Evolutionary conservation across 2,113 vertebrate genomes (phyloP).

Genomic region (Tonatia bakeri): DNA sequence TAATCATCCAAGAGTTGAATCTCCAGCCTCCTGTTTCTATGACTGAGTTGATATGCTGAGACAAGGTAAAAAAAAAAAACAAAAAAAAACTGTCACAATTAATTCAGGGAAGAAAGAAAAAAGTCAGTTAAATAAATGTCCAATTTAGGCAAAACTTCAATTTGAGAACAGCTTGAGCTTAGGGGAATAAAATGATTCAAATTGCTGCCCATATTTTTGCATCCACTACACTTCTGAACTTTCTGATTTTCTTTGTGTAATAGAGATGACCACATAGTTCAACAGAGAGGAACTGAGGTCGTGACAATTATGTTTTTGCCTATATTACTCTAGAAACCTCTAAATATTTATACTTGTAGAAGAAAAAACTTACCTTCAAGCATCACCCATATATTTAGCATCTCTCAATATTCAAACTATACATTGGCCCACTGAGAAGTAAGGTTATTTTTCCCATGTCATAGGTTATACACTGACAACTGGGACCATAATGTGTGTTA

Average conservation of each 20-base stretch:
- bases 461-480: not conserved
- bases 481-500: not conserved
- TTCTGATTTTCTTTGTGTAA: not conserved
- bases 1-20: not conserved
- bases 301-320: not conserved
- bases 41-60: not conserved
- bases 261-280: not conserved
- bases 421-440: not conserved
- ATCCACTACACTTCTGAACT: not conserved
- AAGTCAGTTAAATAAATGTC: not conserved
- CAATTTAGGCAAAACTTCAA: conserved; percentile 8
- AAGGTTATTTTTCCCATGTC: not conserved
- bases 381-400: not conserved
- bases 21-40: not conserved
- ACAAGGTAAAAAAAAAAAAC: not conserved
- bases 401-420: not conserved
- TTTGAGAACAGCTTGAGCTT: not conserved
- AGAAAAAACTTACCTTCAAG: not conserved
- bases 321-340: not conserved
- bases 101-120: not conserved
- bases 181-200: not conserved
- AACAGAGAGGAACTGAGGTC: not conserved
- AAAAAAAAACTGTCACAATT: not conserved
- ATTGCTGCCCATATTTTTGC: not conserved
- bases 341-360: not conserved